Percentiles rank a stretch among this genome's conserved stretches.
Conservation (phyloP, 2,888 invertebrate species). For the Pachycephus smyrnensis region DNA sequence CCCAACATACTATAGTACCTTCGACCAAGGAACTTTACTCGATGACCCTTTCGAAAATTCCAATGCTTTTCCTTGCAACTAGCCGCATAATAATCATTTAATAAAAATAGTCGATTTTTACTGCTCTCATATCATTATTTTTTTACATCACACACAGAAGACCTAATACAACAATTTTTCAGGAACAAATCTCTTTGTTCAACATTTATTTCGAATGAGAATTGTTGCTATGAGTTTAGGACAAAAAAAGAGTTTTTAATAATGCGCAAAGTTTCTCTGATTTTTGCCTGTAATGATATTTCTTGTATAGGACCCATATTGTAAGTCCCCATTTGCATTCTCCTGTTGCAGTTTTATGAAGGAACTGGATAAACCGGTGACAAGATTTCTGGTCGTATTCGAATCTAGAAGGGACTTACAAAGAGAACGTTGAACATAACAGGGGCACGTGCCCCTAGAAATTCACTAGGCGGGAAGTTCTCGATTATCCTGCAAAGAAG, state of each 20-base stretch:
- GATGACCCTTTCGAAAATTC: not conserved
- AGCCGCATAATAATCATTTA: not conserved
- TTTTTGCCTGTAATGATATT: not conserved
- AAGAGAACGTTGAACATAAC: not conserved
- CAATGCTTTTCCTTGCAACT: not conserved
- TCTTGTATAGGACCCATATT: not conserved
- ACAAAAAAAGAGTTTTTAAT: not conserved
- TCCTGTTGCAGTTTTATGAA: not conserved
- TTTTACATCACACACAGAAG: not conserved
- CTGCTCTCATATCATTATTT: not conserved
- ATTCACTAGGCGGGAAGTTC: not conserved
- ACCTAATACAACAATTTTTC: not conserved
- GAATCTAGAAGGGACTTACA: not conserved
- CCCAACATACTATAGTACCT: not conserved
- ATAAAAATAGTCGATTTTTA: not conserved
- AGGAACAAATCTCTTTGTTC: not conserved
- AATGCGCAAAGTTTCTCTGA: not conserved
- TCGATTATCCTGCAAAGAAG: not conserved
- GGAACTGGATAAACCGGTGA: not conserved
- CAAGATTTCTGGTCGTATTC: not conserved
- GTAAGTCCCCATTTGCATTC: not conserved
- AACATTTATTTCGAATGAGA: no score
- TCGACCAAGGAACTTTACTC: not conserved
- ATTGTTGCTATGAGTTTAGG: no score
- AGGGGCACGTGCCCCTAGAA: not conserved